Evolutionary conservation across 2,113 vertebrate genomes (phyloP).

Genomic region (Nannospalax galili): DNA sequence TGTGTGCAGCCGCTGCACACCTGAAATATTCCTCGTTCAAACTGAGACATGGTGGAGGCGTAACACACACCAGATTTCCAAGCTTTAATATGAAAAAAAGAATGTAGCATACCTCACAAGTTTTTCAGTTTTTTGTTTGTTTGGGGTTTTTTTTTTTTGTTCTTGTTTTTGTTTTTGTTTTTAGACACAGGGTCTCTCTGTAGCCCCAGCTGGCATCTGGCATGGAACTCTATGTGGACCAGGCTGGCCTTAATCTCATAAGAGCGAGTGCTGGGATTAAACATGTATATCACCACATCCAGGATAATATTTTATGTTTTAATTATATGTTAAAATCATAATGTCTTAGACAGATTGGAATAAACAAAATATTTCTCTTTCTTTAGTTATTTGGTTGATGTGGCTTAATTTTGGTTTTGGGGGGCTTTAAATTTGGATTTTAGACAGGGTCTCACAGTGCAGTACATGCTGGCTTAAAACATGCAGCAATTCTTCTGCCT

Average conservation of each 20-base stretch:
- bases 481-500: background rate
- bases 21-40: background rate
- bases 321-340: background rate
- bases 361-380: background rate
- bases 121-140: background rate
- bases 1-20: background rate
- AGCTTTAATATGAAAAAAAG: background rate
- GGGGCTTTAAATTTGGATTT: background rate
- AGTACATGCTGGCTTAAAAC: background rate
- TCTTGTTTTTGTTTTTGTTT: too few relatives aligned
- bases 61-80: conserved; percentile 3
- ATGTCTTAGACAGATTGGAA: background rate
- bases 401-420: background rate
- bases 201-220: too few relatives aligned
- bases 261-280: too few relatives aligned
- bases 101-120: background rate
- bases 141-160: too few relatives aligned
- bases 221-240: too few relatives aligned
- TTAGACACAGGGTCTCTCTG: too few relatives aligned
- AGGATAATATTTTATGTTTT: background rate
- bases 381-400: background rate
- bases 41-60: background rate
- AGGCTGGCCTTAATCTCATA: too few relatives aligned
- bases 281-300: too few relatives aligned
- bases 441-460: background rate